Evolutionary conservation across 2,888 invertebrate genomes (phyloP).

Genomic region (Allygus modestus): DNA sequence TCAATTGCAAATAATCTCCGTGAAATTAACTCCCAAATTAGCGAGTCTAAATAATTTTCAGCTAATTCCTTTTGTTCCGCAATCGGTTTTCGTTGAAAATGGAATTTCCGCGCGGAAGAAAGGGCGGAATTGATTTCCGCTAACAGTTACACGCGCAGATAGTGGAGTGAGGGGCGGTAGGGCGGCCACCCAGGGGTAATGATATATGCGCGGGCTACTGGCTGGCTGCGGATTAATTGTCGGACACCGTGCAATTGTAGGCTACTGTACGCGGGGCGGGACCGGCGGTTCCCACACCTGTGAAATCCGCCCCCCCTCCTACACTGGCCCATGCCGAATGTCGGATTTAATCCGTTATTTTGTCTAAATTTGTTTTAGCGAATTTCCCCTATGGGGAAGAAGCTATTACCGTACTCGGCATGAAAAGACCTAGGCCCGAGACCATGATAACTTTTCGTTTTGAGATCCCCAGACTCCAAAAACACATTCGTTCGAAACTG

Average conservation of each 20-base stretch:
- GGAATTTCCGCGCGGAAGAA: background rate
- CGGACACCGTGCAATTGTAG: constrained; percentile 4
- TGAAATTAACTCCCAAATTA: constrained; percentile 9
- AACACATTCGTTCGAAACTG: too few species aligned
- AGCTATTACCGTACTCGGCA: too few species aligned
- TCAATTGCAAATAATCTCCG: too few species aligned
- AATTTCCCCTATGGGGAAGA: too few species aligned
- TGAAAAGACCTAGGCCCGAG: too few species aligned
- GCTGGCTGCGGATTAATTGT: background rate
- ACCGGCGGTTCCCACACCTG: background rate
- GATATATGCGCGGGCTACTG: background rate
- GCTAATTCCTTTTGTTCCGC: background rate
- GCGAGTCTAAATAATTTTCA: background rate
- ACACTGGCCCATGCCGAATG: too few species aligned
- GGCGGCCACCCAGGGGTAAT: background rate
- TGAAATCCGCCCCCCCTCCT: background rate
- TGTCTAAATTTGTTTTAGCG: too few species aligned
- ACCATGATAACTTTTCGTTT: too few species aligned
- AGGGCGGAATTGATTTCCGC: background rate
- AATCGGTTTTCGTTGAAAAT: background rate
- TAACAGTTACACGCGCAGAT: background rate
- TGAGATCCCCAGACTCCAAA: too few species aligned
- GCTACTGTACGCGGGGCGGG: background rate
- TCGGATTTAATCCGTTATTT: too few species aligned
- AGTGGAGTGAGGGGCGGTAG: background rate